A percentile compares a stretch with the other conserved stretches of the same genome.
These are phyloP conservation scores for Caenorhabditis parvicauda DNA, from an alignment of 2,888 invertebrate genomes.

Conservation along the genomic window DNA sequence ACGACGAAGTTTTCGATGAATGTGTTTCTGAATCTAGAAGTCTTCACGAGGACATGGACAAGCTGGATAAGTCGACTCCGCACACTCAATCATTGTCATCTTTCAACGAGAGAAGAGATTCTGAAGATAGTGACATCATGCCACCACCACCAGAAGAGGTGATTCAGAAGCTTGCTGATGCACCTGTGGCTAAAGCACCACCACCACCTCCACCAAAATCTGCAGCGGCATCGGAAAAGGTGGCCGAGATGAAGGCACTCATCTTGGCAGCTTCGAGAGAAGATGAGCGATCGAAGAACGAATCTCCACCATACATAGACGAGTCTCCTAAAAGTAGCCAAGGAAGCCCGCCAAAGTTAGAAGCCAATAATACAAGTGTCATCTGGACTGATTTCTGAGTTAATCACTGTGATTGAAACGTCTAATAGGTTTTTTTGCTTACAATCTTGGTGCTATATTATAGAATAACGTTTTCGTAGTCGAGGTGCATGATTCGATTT, in stretches of 20 bases:
- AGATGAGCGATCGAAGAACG: slow-evolving; percentile 1
- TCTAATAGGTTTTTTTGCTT: too few relatives aligned
- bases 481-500: too few relatives aligned
- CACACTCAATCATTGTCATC: slow-evolving; percentile 25
- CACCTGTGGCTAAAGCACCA: slow-evolving; percentile 20
- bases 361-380: slow-evolving; percentile 9
- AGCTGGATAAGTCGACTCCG: slow-evolving; percentile 32
- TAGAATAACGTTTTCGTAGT: too few relatives aligned
- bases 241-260: slow-evolving; percentile 27
- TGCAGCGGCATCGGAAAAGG: slow-evolving; percentile 27
- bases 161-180: slow-evolving; percentile 5
- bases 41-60: slow-evolving; percentile 50
- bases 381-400: slow-evolving; percentile 37
- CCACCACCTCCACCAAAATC: slow-evolving; percentile 48
- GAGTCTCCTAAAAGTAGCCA: slow-evolving; percentile 42
- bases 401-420: too few relatives aligned
- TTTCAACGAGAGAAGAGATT: slow-evolving; percentile 27
- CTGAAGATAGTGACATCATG: slow-evolving; percentile 35
- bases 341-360: neutral
- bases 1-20: slow-evolving; percentile 43
- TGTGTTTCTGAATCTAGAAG: slow-evolving; percentile 41
- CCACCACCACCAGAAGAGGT: slow-evolving; percentile 47
- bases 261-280: slow-evolving; percentile 8
- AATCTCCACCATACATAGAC: slow-evolving; percentile 51
- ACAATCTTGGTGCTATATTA: too few relatives aligned